Conservation (phyloP, 2,888 invertebrate species). For the Agrilus cyanescens region DNA sequence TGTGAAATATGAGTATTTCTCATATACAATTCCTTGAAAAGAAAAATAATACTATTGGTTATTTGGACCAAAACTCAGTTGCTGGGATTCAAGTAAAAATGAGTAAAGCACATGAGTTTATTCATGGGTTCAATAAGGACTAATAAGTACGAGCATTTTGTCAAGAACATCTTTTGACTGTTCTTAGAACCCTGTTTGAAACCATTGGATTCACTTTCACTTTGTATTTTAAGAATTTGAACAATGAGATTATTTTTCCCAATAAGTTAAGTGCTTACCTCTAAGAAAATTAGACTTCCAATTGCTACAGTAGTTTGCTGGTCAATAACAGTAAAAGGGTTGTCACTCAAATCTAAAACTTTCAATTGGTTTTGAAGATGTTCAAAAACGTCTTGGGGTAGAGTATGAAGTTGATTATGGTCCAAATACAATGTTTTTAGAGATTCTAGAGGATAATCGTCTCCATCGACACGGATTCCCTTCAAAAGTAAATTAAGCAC, state of each 20-base stretch:
- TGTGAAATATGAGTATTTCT: conserved; percentile 50
- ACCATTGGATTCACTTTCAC: no score
- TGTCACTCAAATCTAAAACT: conserved; percentile 57
- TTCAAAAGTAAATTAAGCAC: conserved; percentile 21
- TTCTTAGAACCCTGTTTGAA: no score
- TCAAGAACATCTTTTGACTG: no score
- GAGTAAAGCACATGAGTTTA: no score
- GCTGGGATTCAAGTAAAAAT: background rate
- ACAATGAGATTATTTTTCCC: no score
- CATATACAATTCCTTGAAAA: conserved; percentile 50
- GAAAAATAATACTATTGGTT: no score
- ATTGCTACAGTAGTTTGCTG: conserved; percentile 52
- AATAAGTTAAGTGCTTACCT: no score
- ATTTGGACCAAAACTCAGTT: conserved; percentile 3
- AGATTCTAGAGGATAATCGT: conserved; percentile 46
- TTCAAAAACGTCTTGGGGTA: conserved; percentile 64
- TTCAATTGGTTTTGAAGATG: conserved; percentile 54
- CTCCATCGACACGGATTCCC: conserved; percentile 46
- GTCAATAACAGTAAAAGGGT: conserved; percentile 59
- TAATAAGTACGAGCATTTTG: background rate
- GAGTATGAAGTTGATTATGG: conserved; percentile 55
- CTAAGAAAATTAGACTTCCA: conserved; percentile 47
- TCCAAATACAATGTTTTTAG: conserved; percentile 53
- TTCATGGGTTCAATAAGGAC: conserved; percentile 3
- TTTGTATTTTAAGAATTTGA: no score